Evolutionary conservation across 2,888 invertebrate genomes (phyloP).

Genomic region (Ditylenchus weischeri): DNA sequence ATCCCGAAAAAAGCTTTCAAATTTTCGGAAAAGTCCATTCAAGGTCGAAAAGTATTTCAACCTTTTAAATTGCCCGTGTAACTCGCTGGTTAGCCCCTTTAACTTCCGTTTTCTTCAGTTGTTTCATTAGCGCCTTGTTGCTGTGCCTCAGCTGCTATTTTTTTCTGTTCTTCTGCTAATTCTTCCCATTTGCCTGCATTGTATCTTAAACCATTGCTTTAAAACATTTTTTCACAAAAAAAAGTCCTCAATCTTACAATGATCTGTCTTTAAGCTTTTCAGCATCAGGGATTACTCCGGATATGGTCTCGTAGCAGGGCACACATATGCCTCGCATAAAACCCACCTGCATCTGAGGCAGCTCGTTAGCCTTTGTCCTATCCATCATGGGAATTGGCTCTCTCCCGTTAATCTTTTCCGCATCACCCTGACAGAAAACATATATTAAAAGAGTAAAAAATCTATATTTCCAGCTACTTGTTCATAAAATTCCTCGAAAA

Average conservation of each 20-base stretch:
- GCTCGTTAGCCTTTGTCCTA: conserved; percentile 70
- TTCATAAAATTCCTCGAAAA: conserved; percentile 78
- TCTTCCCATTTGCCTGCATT: conserved; percentile 69
- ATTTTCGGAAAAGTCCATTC: no score
- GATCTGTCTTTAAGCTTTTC: conserved; percentile 64
- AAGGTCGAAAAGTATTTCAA: no score
- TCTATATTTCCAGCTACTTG: conserved; percentile 62
- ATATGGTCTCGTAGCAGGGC: conserved; percentile 74
- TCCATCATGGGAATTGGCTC: conserved; percentile 80
- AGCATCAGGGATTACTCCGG: conserved; percentile 71
- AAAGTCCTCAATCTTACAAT: conserved; percentile 8
- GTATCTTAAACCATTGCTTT: conserved; percentile 55
- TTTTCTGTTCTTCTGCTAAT: conserved; percentile 60
- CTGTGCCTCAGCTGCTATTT: conserved; percentile 1
- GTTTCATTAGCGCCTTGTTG: neutral
- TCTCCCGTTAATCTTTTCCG: conserved; percentile 70
- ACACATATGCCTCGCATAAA: conserved; percentile 77
- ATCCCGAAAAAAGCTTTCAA: no score
- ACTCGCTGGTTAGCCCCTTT: no score
- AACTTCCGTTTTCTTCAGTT: neutral
- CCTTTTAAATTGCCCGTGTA: no score
- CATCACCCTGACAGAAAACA: conserved; percentile 66
- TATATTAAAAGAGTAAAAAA: neutral
- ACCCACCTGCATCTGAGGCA: conserved; percentile 76
- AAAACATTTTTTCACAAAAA: neutral